Percentiles rank a stretch among this genome's conserved stretches.
Evolutionary conservation across 2,797 vertebrate genomes (phyloP).

Genomic region (Poecilia gillii): DNA sequence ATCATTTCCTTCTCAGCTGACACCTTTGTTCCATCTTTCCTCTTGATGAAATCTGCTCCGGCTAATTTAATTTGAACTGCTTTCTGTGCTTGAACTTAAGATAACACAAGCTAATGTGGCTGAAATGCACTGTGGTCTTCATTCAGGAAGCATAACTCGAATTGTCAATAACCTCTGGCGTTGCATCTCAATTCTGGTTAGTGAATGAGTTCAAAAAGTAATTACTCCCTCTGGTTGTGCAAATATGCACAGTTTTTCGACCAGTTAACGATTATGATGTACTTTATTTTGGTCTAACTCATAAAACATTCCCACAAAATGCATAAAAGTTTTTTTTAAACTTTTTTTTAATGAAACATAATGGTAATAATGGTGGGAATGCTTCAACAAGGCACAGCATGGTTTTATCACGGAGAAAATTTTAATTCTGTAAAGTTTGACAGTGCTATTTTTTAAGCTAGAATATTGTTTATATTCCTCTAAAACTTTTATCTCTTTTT

Average conservation of each 20-base stretch:
- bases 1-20: slow-evolving; percentile 5
- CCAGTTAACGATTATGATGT: background rate
- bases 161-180: background rate
- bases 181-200: background rate
- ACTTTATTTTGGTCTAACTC: background rate
- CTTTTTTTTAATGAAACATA: too few species aligned
- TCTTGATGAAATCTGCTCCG: background rate
- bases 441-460: background rate
- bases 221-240: background rate
- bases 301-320: background rate
- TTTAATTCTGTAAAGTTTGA: background rate
- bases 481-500: background rate
- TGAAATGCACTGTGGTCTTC: too few species aligned
- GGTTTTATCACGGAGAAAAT: background rate
- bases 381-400: background rate
- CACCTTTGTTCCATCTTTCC: background rate
- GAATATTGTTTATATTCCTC: background rate
- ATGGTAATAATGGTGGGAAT: background rate
- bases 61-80: background rate
- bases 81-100: background rate
- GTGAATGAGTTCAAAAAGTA: background rate
- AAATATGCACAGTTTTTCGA: background rate
- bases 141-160: background rate
- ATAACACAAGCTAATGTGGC: background rate
- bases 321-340: background rate